Percentiles rank a stretch among this genome's conserved stretches.
Evolutionary conservation across 2,888 invertebrate species (phyloP).

Genomic region (Microctonus hyperodae): DNA sequence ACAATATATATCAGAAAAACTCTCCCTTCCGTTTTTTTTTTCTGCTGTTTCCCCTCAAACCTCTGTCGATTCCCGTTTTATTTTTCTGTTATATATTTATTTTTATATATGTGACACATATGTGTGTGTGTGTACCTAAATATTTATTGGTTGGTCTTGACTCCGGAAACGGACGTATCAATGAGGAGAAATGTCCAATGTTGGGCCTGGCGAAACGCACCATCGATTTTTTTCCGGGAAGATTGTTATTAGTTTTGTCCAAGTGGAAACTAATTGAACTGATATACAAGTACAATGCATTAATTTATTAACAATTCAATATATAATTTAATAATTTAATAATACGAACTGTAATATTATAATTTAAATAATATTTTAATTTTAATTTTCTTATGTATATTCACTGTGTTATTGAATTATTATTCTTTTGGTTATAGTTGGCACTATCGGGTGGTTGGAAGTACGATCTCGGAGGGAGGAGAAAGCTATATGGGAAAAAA

Average conservation of each 20-base stretch:
- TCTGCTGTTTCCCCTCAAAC: too few relatives aligned
- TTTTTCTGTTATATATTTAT: background rate
- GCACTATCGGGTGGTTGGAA: background rate
- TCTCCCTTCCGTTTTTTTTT: conserved; percentile 25
- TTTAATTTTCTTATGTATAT: background rate
- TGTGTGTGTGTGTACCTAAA: background rate
- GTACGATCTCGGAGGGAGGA: background rate
- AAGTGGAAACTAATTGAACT: conserved; percentile 10
- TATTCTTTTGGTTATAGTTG: background rate
- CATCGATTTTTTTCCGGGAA: conserved; percentile 26
- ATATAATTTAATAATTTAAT: background rate
- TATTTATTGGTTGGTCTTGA: background rate
- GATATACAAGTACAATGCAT: background rate
- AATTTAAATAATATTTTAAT: background rate
- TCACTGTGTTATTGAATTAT: background rate
- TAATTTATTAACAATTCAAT: background rate
- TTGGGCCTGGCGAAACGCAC: conserved; percentile 27
- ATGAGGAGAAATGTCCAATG: conserved; percentile 11
- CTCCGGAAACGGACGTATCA: conserved; percentile 31
- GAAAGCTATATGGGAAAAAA: background rate
- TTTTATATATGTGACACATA: too few relatives aligned
- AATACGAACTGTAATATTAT: too few relatives aligned
- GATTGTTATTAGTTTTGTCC: conserved; percentile 16
- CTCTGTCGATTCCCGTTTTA: conserved; percentile 8
- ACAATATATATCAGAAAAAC: background rate